Evolutionary conservation across 2,113 vertebrate genomes (phyloP).

Genomic region (Hepsetus odoe): DNA sequence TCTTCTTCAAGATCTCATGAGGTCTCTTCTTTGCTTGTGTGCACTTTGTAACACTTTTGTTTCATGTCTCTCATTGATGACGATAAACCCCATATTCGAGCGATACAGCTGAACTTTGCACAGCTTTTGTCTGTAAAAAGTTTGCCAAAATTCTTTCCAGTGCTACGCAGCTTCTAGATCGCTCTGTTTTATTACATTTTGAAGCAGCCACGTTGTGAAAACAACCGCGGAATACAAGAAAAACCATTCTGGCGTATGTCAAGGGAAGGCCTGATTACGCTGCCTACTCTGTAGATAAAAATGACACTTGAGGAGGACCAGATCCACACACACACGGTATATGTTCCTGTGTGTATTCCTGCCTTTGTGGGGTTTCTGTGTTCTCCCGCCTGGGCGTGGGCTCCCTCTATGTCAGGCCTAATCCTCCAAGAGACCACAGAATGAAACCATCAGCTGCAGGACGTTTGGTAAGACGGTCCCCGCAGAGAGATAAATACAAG

Average conservation of each 20-base stretch:
- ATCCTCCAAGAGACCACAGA: no score
- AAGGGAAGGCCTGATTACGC: conserved; percentile 36
- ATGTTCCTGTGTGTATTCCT: not conserved
- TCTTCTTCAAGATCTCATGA: no score
- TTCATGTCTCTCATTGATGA: no score
- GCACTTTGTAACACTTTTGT: no score
- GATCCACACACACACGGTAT: conserved; percentile 21
- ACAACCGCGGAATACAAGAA: conserved; percentile 2
- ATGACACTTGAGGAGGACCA: conserved; percentile 47
- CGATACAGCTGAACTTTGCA: no score
- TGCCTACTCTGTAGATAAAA: conserved; percentile 44
- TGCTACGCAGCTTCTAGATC: not conserved
- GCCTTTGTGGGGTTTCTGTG: not conserved
- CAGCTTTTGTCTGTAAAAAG: not conserved
- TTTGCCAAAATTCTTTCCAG: not conserved
- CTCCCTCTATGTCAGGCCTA: no score
- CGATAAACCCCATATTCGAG: no score
- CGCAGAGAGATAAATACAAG: not conserved
- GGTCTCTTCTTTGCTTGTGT: no score
- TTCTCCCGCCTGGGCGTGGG: no score
- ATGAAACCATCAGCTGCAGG: no score
- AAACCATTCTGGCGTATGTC: conserved; percentile 41
- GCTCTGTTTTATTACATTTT: conserved; percentile 8
- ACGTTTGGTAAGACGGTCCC: not conserved
- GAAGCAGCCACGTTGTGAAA: conserved; percentile 18